These are phyloP conservation scores for Petaurus breviceps DNA, from an alignment of 2,113 vertebrate genomes.

Conservation along the genomic window DNA sequence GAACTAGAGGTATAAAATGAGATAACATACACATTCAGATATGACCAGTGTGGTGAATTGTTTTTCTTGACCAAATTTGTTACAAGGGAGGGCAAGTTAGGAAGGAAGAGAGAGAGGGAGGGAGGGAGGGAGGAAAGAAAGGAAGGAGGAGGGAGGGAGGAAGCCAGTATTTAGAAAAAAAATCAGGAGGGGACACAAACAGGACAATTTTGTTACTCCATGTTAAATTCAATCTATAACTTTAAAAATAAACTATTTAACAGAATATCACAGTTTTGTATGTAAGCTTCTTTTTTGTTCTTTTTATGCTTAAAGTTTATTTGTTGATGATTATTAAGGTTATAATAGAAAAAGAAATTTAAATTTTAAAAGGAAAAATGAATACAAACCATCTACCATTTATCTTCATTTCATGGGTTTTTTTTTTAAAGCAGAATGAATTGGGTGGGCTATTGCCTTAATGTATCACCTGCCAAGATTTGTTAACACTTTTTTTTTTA, in stretches of 20 bases:
- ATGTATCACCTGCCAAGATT: neutral
- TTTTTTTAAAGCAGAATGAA: neutral
- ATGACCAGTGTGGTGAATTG: neutral
- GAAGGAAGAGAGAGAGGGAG: neutral
- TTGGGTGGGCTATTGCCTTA: neutral
- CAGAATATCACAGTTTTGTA: neutral
- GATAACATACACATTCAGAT: neutral
- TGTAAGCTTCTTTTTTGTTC: neutral
- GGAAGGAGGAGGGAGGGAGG: neutral
- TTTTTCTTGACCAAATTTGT: neutral
- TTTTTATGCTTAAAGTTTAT: neutral
- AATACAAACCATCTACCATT: neutral
- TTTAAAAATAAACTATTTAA: neutral
- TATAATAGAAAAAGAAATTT: neutral
- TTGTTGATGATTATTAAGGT: neutral
- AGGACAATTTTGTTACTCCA: neutral
- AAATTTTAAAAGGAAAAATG: neutral
- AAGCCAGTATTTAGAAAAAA: neutral
- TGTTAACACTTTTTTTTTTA: neutral
- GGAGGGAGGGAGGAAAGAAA: neutral
- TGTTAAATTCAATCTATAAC: neutral
- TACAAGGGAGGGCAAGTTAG: neutral
- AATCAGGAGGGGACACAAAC: neutral
- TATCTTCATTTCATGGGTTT: neutral
- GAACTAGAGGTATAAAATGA: neutral